Conservation (phyloP, 2,888 invertebrate species). For the Phengaris arion region DNA sequence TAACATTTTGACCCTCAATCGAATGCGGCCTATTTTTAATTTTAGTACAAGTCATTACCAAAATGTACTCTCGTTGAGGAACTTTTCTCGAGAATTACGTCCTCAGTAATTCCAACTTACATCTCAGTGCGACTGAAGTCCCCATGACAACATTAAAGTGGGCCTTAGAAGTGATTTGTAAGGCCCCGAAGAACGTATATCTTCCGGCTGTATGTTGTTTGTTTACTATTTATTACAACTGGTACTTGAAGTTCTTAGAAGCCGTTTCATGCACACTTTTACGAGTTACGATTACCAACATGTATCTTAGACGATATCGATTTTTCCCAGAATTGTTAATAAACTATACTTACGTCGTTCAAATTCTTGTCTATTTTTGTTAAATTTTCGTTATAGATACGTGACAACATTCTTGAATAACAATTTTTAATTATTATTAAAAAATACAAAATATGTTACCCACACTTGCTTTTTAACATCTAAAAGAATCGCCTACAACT, state of each 20-base stretch:
- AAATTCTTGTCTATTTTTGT: no score
- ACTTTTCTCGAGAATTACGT: background rate
- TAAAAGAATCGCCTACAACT: no score
- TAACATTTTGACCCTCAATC: background rate
- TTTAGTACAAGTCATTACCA: background rate
- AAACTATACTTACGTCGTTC: no score
- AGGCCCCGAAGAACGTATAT: background rate
- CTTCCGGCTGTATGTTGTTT: background rate
- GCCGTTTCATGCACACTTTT: background rate
- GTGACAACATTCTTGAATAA: no score
- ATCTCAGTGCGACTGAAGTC: background rate
- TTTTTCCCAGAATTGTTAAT: no score
- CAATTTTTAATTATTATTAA: no score
- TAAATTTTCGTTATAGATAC: no score
- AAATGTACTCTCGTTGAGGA: background rate
- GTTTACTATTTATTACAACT: background rate
- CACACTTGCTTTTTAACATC: no score
- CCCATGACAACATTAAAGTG: background rate
- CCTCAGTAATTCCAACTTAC: slow-evolving; percentile 4
- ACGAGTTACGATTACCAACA: background rate
- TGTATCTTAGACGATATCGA: background rate
- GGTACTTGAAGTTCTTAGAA: background rate
- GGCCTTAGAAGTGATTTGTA: slow-evolving; percentile 8
- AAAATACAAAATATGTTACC: no score
- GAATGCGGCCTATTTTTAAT: no score